Base-by-base conservation (phyloP, 2,113 vertebrate species). In the Tachysurus fulvidraco region DNA sequence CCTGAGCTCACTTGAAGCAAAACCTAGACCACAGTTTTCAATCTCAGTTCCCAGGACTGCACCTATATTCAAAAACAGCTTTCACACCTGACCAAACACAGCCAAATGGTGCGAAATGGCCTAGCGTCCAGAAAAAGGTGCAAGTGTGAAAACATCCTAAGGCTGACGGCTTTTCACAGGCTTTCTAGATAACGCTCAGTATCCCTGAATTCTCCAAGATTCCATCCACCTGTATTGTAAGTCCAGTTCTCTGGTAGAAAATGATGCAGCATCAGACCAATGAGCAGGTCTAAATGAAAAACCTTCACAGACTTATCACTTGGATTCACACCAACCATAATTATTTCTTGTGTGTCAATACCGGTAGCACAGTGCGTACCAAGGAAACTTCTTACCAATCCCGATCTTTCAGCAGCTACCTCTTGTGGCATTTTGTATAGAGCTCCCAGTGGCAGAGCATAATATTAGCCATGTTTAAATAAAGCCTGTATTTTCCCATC, bases 51-150 rank as follows among this genome's bases (percentile, higher is more conserved):
- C n/a, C 12, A 81, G 55, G 57, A 13, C 21, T 44, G 30, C 55
- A 79, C 28, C 36, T 30, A 44, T 81, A 55, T 25, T 81, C 55
- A 81, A 81, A 81, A 81, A 60, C 78, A 81, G 12, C 55, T 81
- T 81, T 81, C 21, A 81, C 30, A 81, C 19, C 44, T 81, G 78
- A 81, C 55, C 30, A 81, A 41, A 60, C 78, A 44, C 55, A 60
- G 4, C 78, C 78, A 81, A 80, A 80, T 80, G 4, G 78, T 36
- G 1, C 55, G 36, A 57, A 60, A 60, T 60, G 55, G 36, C 30
- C 78, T 60, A 13, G 55, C 55, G 1, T 81, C 30, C 78, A 81
- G 55, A 79, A 57, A 57, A 60, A 60, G 77, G 54, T 79, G 28
- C 50, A 57, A 59, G 30, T 44, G 78, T 81, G 57, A 60, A 81